Percentiles rank a stretch among this genome's conserved stretches.
phyloP scores from a whole-genome alignment of 2,113 vertebrate species.

The Laticauda colubrina region DNA sequence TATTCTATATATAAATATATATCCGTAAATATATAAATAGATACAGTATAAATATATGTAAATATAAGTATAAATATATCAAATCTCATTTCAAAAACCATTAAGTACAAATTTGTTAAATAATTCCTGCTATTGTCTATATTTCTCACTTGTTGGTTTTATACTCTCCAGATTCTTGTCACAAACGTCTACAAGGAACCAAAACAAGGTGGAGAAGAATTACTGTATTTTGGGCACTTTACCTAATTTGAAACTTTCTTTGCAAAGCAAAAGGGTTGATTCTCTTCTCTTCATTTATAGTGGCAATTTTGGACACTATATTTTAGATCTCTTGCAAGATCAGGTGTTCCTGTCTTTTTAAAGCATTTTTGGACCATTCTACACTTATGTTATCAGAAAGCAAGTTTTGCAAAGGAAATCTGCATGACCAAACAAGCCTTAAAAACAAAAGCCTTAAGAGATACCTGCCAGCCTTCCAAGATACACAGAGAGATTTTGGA shows the following conservation, averaged over 20 bases:
- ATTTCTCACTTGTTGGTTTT: background rate
- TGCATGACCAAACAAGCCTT: background rate
- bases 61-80: too few relatives aligned
- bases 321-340: too few relatives aligned
- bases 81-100: too few relatives aligned
- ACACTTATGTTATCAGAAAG: background rate
- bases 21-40: too few relatives aligned
- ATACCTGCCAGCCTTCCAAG: background rate
- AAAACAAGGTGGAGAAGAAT: background rate
- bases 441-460: background rate
- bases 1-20: too few relatives aligned
- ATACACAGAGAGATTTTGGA: background rate
- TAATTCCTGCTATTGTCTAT: too few relatives aligned
- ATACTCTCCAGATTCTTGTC: too few relatives aligned
- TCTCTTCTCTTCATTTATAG: background rate
- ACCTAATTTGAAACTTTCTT: background rate
- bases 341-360: background rate
- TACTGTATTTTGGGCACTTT: background rate
- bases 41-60: too few relatives aligned
- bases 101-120: too few relatives aligned
- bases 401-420: background rate
- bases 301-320: background rate
- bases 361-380: background rate
- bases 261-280: background rate
- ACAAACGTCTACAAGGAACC: background rate